phyloP scores from a whole-genome alignment of 1,140 invertebrate species.

The Euglossa dilemma region DNA sequence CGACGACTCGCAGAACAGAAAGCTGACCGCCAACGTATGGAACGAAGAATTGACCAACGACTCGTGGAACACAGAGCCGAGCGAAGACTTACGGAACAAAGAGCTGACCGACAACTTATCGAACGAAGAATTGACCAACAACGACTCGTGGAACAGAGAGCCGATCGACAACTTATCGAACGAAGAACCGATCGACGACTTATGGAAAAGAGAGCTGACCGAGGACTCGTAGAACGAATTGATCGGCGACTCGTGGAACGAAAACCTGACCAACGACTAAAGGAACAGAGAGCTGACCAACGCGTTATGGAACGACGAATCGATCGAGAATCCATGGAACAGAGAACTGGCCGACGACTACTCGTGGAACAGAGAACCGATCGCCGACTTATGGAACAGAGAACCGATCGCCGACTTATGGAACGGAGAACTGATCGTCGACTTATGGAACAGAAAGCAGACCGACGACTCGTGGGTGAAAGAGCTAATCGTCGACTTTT shows the following conservation, averaged over 20 bases:
- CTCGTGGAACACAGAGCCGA: background rate
- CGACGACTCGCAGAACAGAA: background rate
- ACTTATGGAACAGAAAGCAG: background rate
- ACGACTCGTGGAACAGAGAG: background rate
- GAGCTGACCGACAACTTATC: background rate
- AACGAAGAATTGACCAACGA: background rate
- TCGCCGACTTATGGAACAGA: background rate
- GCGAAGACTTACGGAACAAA: background rate
- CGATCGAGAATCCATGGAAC: background rate
- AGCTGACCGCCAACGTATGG: background rate
- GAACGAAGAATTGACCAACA: background rate
- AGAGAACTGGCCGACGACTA: background rate
- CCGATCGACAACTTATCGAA: background rate
- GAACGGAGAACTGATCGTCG: background rate
- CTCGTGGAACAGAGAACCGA: background rate
- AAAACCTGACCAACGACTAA: background rate
- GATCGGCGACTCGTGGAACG: background rate
- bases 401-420: background rate
- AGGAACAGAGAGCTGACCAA: background rate
- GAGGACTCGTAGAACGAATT: fast-evolving
- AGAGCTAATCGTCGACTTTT: background rate
- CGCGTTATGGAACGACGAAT: background rate
- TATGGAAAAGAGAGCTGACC: too few species aligned
- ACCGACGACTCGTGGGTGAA: background rate
- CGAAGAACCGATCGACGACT: background rate